Evolutionary conservation across 2,888 invertebrate genomes (phyloP).

Genomic region (Zygothrica quintamaculata): DNA sequence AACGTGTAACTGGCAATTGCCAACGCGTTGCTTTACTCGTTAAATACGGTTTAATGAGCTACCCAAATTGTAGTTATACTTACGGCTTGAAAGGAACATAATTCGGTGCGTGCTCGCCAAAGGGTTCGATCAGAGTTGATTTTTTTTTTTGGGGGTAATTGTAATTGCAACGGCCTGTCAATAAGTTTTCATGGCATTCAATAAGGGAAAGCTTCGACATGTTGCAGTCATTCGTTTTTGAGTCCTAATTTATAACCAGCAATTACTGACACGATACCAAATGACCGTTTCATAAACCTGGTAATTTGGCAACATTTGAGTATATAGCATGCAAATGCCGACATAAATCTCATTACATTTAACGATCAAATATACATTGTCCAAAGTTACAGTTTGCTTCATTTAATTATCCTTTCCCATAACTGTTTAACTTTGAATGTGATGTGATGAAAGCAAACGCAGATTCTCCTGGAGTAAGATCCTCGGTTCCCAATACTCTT

Average conservation of each 20-base stretch:
- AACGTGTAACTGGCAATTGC: constrained; percentile 32
- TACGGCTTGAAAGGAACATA: constrained; percentile 13
- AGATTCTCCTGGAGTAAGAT: too few species aligned
- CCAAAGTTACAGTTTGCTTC: too few species aligned
- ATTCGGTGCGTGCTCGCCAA: constrained; percentile 65
- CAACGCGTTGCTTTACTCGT: constrained; percentile 58
- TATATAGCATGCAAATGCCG: constrained; percentile 52
- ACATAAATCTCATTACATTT: constrained; percentile 7
- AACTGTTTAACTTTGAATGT: too few species aligned
- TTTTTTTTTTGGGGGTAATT: constrained; percentile 72
- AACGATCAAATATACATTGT: constrained; percentile 14
- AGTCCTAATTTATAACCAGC: constrained; percentile 43
- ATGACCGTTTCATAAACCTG: constrained; percentile 43
- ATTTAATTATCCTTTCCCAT: too few species aligned
- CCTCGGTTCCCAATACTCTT: too few species aligned
- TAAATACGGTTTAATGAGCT: constrained; percentile 73
- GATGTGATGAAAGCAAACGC: too few species aligned
- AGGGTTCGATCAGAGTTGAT: constrained; percentile 56
- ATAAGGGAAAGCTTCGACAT: constrained; percentile 55
- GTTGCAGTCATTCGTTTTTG: constrained; percentile 37
- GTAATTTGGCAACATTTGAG: constrained; percentile 61
- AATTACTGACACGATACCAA: constrained; percentile 73
- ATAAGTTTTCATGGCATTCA: constrained; percentile 72
- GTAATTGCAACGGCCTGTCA: constrained; percentile 69
- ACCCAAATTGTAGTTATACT: constrained; percentile 16